Evolutionary conservation across 1,140 invertebrate species (phyloP), one percentile per base, ranked within the genome.

Genomic region (Pararge aegeria): DNA sequence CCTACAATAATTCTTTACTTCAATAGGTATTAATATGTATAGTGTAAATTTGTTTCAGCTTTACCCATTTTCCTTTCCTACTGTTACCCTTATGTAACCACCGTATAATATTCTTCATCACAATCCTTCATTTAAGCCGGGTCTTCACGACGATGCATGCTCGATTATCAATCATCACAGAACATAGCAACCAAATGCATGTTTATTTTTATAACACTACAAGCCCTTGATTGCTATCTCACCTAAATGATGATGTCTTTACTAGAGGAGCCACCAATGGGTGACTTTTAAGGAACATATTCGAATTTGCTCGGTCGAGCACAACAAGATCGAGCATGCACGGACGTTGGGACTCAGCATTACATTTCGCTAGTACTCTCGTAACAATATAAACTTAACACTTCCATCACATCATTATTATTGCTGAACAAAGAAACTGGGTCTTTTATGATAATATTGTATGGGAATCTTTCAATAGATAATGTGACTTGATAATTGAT

Each of bases 1-100:
- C 84, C 82, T 89, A 89, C 83, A 87, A 79, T 81, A 78, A 79
- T 79, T 71, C 75, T 85, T 85, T 77, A 75, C 61, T 81, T 75
- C 75, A 75, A 74, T 76, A 78, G 66, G 62, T 77, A 80, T 80
- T 75, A 75, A 78, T 78, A 68, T 78, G 72, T 78, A 83, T 83
- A 84, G 80, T 73, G 79, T 78, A 82, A 79, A 79, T 82, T 85
- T 84, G 70, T 84, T 81, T 80, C 78, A 83, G 80, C 75, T 74
- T 78, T 70, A 73, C 68, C 69, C 68, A 19, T 20, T 20, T 46
- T 21, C 18, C 18, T 65, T 65, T 70, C 75, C 69, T 62, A 63
- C 67, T 59, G 54, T 71, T 70, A 73, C 58, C 1, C n/a, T 1
- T 49, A 56, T 60, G 55, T 73, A 76, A 70, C 66, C 68, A 55